These are phyloP conservation scores for Microcebus jonahi DNA, from an alignment of 2,113 vertebrate species.

Conservation along the genomic window DNA sequence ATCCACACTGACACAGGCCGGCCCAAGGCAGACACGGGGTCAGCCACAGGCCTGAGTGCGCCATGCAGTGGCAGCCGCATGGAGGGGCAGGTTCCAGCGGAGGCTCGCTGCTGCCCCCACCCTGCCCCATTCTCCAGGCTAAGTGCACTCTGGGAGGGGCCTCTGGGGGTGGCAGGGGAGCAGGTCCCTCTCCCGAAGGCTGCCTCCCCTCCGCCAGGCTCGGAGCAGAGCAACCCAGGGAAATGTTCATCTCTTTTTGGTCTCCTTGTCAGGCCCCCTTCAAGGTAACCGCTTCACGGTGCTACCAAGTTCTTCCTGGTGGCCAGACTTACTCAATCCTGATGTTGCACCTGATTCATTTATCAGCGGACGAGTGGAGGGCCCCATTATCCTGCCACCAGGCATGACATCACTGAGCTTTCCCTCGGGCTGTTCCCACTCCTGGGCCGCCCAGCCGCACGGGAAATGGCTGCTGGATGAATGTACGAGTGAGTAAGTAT, in stretches of 20 bases:
- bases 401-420: conserved; percentile 55
- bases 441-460: neutral
- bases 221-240: neutral
- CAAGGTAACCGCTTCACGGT: neutral
- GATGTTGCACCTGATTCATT: conserved; percentile 53
- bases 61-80: neutral
- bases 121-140: neutral
- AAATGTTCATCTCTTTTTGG: neutral
- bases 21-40: accelerated
- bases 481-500: conserved; percentile 32
- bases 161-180: neutral
- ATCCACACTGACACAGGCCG: neutral
- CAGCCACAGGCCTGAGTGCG: neutral
- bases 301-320: neutral
- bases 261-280: neutral
- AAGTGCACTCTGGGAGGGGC: neutral
- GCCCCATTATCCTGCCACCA: conserved; percentile 45
- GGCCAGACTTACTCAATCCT: conserved; percentile 57
- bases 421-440: conserved; percentile 56
- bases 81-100: too few relatives aligned
- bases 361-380: conserved; percentile 11
- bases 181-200: neutral
- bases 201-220: neutral
- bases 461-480: conserved; percentile 65
- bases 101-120: neutral